Evolutionary conservation across 1,140 invertebrate genomes (phyloP), one percentile per base, ranked within the genome.

Genomic region (Magallana ariakensis): DNA sequence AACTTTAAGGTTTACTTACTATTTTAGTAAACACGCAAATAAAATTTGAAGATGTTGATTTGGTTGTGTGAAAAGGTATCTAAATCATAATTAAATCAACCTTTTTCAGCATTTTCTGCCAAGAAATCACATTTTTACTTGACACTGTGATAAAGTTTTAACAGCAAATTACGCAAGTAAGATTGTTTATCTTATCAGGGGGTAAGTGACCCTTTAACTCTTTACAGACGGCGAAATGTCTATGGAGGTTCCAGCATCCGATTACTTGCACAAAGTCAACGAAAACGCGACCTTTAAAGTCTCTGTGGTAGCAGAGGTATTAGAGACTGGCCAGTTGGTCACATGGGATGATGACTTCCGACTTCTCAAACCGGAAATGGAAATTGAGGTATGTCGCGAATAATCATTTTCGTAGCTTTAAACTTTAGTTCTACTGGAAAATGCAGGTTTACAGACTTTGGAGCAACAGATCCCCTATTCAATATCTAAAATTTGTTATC

Each of bases 251-350:
- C 15, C 1, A 3, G 83, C 60, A n/a, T 19, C 80, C 2, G 88
- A 89, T 33, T 89, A 89, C 57, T 33, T 89, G 11, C 0, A 75
- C 26, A 83, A 86, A 56, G 54, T 89, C 2, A 87, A 22, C n/a
- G 88, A 89, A 56, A 80, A 89, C 22, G 83, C 80, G 54, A 66
- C 60, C 7, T 85, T 89, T 83, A 89, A 89, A 56, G 84, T 89
- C 2, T 85, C 86, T 10, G 84, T 85, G n/a, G 57, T 87, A 1
- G 26, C 82, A 5, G 62, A 83, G 13, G 86, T 89, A 9, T 46
- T 66, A 33, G 88, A 89, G 66, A 89, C 88, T 19, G 86, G 86
- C 22, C 88, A 89, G 26, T 66, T 85, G 5, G 83, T 85, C 13
- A 53, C 84, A 7, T 84, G 81, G 60, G 80, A 89, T 19, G 88